phyloP scores from a whole-genome alignment of 1,140 invertebrate species.

The Caerostris extrusa region DNA sequence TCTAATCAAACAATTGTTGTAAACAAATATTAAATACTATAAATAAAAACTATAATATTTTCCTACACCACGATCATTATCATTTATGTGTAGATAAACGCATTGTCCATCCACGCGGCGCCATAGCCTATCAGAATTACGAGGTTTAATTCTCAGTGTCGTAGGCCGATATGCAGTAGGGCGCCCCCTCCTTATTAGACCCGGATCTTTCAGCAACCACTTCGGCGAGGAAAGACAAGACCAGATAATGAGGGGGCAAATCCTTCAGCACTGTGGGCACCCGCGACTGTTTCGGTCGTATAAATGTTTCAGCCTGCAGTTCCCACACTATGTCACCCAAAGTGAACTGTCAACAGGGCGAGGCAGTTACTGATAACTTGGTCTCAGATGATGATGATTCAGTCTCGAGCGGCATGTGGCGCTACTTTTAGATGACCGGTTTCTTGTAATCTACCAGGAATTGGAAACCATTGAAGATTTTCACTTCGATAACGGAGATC shows the following conservation, averaged over 20 bases:
- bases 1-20: no score
- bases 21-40: no score
- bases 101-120: not conserved
- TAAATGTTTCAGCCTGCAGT: not conserved
- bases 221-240: not conserved
- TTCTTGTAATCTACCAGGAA: no score
- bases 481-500: no score
- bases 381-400: not conserved
- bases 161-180: no score
- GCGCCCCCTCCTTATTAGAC: not conserved
- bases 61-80: no score
- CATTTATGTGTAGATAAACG: no score
- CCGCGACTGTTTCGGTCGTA: not conserved
- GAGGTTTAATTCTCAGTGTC: not conserved
- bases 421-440: not conserved
- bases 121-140: not conserved
- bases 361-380: slow-evolving; percentile 6
- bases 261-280: not conserved
- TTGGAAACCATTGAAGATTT: no score
- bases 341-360: slow-evolving; percentile 28
- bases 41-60: no score
- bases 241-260: not conserved
- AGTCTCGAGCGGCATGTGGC: not conserved
- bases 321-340: not conserved
- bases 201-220: not conserved